A percentile compares a stretch with the other conserved stretches of the same genome.
These are phyloP conservation scores for Pseudorhiza aurosa DNA, from an alignment of 30 jellyfish, hydroid and myxozoan species.

Conservation along the genomic window DNA sequence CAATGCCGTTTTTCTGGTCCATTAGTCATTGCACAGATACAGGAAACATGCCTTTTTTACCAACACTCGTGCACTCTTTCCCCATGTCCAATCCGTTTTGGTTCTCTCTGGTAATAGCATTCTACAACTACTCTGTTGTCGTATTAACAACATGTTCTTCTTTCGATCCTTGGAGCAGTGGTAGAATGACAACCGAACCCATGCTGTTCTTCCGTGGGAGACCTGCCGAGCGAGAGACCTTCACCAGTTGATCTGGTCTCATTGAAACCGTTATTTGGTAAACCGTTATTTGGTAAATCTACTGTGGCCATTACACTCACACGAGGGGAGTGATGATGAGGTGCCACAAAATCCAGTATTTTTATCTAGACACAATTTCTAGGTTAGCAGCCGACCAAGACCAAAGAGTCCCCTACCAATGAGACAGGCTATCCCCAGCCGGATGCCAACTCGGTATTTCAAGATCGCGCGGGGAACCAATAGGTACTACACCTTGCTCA, in stretches of 20 bases:
- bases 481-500: constrained; percentile 45
- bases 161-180: not conserved
- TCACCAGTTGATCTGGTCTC: not conserved
- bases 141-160: constrained; percentile 10
- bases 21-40: constrained; percentile 2
- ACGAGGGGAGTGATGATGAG: constrained; percentile 31
- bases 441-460: constrained; percentile 45
- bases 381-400: constrained; percentile 49
- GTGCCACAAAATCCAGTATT: constrained; percentile 47
- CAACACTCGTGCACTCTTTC: constrained; percentile 10
- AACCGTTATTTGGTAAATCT: constrained; percentile 2
- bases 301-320: constrained; percentile 2
- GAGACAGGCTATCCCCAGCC: constrained; percentile 45
- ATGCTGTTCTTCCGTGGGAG: constrained; percentile 11
- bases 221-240: constrained; percentile 17
- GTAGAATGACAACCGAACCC: constrained; percentile 3
- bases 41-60: not conserved
- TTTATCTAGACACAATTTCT: constrained; percentile 39
- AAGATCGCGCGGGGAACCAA: constrained; percentile 24
- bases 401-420: constrained; percentile 50
- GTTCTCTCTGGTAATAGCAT: constrained; percentile 17
- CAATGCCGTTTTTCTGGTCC: constrained; percentile 8
- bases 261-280: not conserved
- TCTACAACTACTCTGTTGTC: not conserved
- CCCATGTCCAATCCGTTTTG: constrained; percentile 1